These are phyloP conservation scores for cattle (Bos taurus) DNA, from an alignment of 2,113 vertebrate species.

Conservation along the genomic window ARS-UCD2.0 NC_037348.1:18400501-18401000, in stretches of 20 bases:
- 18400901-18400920: not conserved
- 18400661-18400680: not conserved
- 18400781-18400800: not conserved
- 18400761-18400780: not conserved
- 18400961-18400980: not conserved
- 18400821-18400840: not conserved
- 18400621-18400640: not conserved
- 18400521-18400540: not conserved
- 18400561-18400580: not conserved
- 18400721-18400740: not conserved
- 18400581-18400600: rapidly evolving
- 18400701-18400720: not conserved
- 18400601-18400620: not conserved
- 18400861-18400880: not conserved
- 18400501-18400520: not conserved
- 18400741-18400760: not conserved
- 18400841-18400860: not conserved
- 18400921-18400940: not conserved
- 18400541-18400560: not conserved
- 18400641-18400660: not conserved
- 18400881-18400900: not conserved
- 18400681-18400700: rapidly evolving
- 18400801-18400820: not conserved
- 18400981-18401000: not conserved
- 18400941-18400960: not conserved